Percentiles rank a stretch among this genome's conserved stretches.
Evolutionary conservation across 1,140 invertebrate species (phyloP).

Genomic region (Cherax quadricarinatus): DNA sequence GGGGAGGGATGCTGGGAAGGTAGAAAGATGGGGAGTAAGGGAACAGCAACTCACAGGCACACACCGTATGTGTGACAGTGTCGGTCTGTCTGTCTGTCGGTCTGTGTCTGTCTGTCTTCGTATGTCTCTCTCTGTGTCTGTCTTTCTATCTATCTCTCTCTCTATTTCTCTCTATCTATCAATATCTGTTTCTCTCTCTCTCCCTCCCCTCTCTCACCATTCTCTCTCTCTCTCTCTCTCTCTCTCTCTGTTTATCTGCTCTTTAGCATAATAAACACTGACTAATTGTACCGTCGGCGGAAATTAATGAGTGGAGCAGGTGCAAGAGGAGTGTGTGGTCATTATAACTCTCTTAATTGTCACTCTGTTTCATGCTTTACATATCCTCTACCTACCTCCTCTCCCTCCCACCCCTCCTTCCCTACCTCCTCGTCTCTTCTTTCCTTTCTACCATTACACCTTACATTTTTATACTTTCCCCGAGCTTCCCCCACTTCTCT

Average conservation of each 20-base stretch:
- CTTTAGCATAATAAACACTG: constrained; percentile 7
- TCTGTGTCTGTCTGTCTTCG: not conserved
- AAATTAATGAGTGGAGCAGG: not conserved
- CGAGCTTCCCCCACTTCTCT: too few species aligned
- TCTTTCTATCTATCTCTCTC: too few species aligned
- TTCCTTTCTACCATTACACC: not conserved
- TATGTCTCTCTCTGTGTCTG: not conserved
- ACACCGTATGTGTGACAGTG: too few species aligned
- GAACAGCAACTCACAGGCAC: too few species aligned
- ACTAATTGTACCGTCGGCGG: not conserved
- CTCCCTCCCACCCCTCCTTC: too few species aligned
- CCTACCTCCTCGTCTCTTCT: not conserved
- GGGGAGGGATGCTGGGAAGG: too few species aligned
- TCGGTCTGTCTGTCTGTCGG: not conserved
- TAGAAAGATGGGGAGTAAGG: too few species aligned
- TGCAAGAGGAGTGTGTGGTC: not conserved
- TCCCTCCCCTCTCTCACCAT: too few species aligned
- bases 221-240: too few species aligned
- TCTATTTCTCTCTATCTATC: too few species aligned
- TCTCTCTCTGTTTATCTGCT: not conserved
- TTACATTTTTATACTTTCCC: too few species aligned
- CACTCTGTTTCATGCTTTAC: not conserved
- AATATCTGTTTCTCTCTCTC: too few species aligned
- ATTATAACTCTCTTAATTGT: constrained; percentile 12
- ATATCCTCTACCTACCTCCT: not conserved